phyloP scores from a whole-genome alignment of 2,888 invertebrate species.

The Erynnis tages region DNA sequence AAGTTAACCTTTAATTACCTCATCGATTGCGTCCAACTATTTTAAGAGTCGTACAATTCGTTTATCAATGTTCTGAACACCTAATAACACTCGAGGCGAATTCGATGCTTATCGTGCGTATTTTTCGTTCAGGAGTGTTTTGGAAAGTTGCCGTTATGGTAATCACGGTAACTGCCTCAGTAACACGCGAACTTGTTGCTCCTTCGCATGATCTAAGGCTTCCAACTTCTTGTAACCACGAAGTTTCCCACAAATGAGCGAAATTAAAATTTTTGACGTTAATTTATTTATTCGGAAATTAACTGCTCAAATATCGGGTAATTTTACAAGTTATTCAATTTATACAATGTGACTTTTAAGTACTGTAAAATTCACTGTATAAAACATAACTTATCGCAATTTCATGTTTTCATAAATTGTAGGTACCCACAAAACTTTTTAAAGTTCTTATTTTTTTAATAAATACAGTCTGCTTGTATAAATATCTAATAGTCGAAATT shows the following conservation, averaged over 20 bases:
- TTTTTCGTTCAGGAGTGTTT: conserved; percentile 46
- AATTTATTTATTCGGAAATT: no score
- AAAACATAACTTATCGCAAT: no score
- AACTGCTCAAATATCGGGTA: no score
- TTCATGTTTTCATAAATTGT: no score
- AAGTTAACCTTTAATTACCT: no score
- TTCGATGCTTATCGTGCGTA: conserved; percentile 34
- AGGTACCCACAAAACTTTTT: no score
- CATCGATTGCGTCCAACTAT: neutral
- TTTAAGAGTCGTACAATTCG: conserved; percentile 32
- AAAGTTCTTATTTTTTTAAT: no score
- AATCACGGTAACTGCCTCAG: conserved; percentile 48
- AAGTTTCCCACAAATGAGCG: neutral
- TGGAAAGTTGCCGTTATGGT: conserved; percentile 58
- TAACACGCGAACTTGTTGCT: conserved; percentile 77
- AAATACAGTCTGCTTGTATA: no score
- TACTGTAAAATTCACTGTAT: no score
- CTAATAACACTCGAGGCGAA: conserved; percentile 31
- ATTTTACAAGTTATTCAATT: neutral
- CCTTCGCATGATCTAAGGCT: conserved; percentile 38
- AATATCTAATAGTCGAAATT: no score
- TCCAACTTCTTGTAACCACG: conserved; percentile 28
- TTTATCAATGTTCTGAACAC: conserved; percentile 32
- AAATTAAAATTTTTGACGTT: neutral
- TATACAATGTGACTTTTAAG: no score